Evolutionary conservation across 2,113 vertebrate genomes (phyloP), one percentile per base, ranked within the genome.

Genomic region (Psilopogon haemacephalus): DNA sequence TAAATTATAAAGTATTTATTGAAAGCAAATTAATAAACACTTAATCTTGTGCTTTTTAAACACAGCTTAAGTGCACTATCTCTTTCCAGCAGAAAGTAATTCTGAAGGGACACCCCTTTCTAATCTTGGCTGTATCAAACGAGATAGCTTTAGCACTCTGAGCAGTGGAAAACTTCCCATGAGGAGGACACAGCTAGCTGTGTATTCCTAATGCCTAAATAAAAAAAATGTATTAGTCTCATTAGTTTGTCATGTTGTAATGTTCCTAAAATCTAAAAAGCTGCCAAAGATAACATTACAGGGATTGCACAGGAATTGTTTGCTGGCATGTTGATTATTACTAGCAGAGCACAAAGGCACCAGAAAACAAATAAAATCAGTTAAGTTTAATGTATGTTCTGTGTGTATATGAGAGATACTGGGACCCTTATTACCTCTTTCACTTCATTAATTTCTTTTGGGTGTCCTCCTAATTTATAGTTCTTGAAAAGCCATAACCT

Each of bases 121-220:
- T 80, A 73, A 73, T 92, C 74, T 87, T 74, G 74, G 33, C 78
- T 94, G 77, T 86, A 93, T 89, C 68, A 76, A 84, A 33, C 21
- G 59, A 88, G 77, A 83, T 77, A 85, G 86, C 40, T 52, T 54
- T 59, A 91, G 69, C 27, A 55, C 21, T 55, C 40, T 76, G 37
- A 67, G 65, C 28, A 73, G 40, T 0, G 1, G 73, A 95, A 90
- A 85, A 78, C 42, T 74, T 88, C 40, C 65, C 70, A 30, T 52
- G 56, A 84, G 33, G 71, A 78, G 52, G 23, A 70, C 13, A 35
- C 10, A 40, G 63, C 35, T 84, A 60, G 8, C 40, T 59, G 5
- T 37, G 17, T 81, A 24, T 13, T 90, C 33, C 74, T 79, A 73
- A 59, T 87, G 84, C 78, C 64, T 65, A 44, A 37, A 85, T 63